Percentiles rank a stretch among this genome's conserved stretches.
phyloP scores from a whole-genome alignment of 2,113 vertebrate genomes.

The Tapirus terrestris region DNA sequence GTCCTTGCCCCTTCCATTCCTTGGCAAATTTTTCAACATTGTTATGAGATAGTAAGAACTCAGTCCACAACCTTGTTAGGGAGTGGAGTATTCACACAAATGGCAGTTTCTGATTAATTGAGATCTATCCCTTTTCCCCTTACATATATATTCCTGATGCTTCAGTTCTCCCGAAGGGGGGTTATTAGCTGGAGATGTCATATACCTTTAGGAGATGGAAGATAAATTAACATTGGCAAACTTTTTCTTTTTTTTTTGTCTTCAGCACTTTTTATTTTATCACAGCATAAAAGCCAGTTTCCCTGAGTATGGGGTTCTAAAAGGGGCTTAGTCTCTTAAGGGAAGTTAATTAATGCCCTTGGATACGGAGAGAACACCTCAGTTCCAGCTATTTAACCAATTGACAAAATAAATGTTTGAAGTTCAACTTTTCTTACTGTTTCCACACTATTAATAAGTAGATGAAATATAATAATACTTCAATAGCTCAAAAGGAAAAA shows the following conservation, averaged over 20 bases:
- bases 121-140: neutral
- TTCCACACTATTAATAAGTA: neutral
- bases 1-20: neutral
- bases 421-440: constrained; percentile 1
- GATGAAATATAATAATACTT: constrained; percentile 9
- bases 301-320: neutral
- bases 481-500: neutral
- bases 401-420: constrained; percentile 27
- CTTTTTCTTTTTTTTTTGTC: neutral
- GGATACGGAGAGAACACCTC: neutral
- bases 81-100: neutral
- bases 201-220: constrained; percentile 2
- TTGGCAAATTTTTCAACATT: neutral
- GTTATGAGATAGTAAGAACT: neutral
- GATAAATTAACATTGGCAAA: neutral
- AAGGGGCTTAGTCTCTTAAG: neutral
- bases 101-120: neutral
- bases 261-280: constrained; percentile 48
- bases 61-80: neutral
- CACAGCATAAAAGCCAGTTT: neutral
- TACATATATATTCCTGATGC: neutral
- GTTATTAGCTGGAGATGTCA: neutral
- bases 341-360: constrained; percentile 24
- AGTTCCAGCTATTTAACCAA: neutral
- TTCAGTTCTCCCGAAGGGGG: neutral